phyloP scores from a whole-genome alignment of 2,888 invertebrate genomes.

The Aquatica leii region DNA sequence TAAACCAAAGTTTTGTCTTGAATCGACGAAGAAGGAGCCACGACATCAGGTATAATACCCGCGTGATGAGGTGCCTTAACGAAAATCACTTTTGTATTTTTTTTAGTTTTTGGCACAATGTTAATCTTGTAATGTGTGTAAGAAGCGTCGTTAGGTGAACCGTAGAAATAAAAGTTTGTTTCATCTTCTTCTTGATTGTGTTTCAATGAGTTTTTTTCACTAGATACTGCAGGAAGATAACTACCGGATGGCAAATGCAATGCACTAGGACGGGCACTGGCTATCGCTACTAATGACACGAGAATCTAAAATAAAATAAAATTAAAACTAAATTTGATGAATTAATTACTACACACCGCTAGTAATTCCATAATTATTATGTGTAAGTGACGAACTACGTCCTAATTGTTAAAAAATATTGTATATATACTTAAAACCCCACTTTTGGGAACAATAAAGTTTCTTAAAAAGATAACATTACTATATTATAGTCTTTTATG shows the following conservation, averaged over 20 bases:
- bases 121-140: constrained; percentile 43
- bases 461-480: too few relatives aligned
- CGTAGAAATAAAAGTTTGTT: constrained; percentile 55
- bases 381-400: too few relatives aligned
- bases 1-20: constrained; percentile 37
- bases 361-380: constrained; percentile 5
- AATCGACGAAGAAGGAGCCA: constrained; percentile 26
- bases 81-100: constrained; percentile 16
- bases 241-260: constrained; percentile 7
- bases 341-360: constrained; percentile 8
- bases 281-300: constrained; percentile 9
- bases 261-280: constrained; percentile 18
- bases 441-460: too few relatives aligned
- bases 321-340: too few relatives aligned
- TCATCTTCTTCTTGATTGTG: constrained; percentile 37
- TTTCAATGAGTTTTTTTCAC: too few relatives aligned
- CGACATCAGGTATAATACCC: constrained; percentile 41
- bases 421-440: not conserved
- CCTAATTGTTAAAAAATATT: too few relatives aligned
- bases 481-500: too few relatives aligned
- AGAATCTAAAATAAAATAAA: constrained; percentile 1
- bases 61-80: constrained; percentile 13
- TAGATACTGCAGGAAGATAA: not conserved
- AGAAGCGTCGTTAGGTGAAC: constrained; percentile 52
- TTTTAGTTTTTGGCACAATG: constrained; percentile 43